A percentile compares a stretch with the other conserved stretches of the same genome.
phyloP scores from a whole-genome alignment of 2,888 invertebrate genomes.

The Carcina quercana region DNA sequence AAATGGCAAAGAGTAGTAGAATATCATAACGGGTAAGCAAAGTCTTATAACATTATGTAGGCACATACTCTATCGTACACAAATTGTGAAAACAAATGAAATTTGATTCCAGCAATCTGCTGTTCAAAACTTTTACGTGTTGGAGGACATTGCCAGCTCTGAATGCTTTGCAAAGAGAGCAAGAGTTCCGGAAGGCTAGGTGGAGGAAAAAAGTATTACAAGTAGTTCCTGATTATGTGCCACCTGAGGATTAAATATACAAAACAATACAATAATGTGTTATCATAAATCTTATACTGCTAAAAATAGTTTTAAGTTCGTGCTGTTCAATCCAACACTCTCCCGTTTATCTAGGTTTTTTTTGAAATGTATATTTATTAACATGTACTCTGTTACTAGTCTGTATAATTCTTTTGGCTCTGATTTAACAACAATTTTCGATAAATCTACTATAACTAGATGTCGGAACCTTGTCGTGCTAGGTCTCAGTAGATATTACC shows the following conservation, averaged over 20 bases:
- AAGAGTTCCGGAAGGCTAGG: constrained; percentile 78
- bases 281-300: not conserved
- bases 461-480: no score
- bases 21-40: constrained; percentile 62
- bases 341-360: no score
- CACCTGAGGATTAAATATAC: constrained; percentile 55
- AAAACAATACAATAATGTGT: no score
- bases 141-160: constrained; percentile 80
- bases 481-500: no score
- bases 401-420: no score
- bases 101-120: constrained; percentile 44
- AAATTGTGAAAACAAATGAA: not conserved
- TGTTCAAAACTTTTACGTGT: constrained; percentile 56
- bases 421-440: no score
- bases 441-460: no score
- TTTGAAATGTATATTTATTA: no score
- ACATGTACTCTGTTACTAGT: no score
- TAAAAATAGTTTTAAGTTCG: no score
- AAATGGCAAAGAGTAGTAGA: constrained; percentile 58
- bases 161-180: constrained; percentile 77
- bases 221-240: constrained; percentile 80
- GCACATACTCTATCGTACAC: not conserved
- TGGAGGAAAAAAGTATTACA: constrained; percentile 83
- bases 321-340: no score
- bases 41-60: not conserved